Evolutionary conservation across 2,888 invertebrate genomes (phyloP).

Genomic region (Alcis repandata): DNA sequence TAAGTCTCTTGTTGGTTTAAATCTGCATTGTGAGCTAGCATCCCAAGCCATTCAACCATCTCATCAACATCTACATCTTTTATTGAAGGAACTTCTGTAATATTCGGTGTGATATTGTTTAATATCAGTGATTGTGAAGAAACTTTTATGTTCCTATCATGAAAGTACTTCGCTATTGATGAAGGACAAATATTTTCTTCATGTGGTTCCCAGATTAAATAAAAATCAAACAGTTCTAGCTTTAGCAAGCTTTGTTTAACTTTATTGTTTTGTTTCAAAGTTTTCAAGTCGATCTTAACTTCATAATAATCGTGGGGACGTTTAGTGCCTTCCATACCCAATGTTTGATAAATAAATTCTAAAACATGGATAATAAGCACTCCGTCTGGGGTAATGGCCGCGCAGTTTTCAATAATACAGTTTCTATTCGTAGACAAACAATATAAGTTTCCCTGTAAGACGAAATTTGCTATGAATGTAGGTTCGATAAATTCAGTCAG

Average conservation of each 20-base stretch:
- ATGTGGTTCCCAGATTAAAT: conserved; percentile 71
- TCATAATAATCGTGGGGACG: conserved; percentile 69
- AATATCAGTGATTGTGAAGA: conserved; percentile 55
- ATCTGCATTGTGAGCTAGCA: conserved; percentile 66
- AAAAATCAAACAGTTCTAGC: conserved; percentile 67
- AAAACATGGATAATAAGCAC: conserved; percentile 66
- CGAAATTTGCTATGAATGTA: conserved; percentile 72
- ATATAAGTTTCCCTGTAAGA: conserved; percentile 69
- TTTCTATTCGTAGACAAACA: conserved; percentile 68
- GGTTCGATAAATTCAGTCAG: conserved; percentile 68
- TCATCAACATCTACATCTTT: conserved; percentile 69
- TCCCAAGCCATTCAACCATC: conserved; percentile 78
- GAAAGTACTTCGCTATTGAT: conserved; percentile 78
- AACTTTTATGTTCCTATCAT: conserved; percentile 62
- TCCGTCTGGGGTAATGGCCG: conserved; percentile 74
- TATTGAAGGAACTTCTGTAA: conserved; percentile 67
- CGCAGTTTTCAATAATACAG: conserved; percentile 73
- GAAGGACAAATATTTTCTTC: conserved; percentile 74
- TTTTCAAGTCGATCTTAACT: conserved; percentile 68
- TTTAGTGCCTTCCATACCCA: conserved; percentile 76
- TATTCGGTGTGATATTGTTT: conserved; percentile 58
- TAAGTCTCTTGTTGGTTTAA: conserved; percentile 65
- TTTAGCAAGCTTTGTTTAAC: conserved; percentile 59
- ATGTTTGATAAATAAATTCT: conserved; percentile 72
- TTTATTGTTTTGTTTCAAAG: conserved; percentile 60